Conservation (phyloP, 2,113 vertebrate species). For the Epinephelus lanceolatus region DNA sequence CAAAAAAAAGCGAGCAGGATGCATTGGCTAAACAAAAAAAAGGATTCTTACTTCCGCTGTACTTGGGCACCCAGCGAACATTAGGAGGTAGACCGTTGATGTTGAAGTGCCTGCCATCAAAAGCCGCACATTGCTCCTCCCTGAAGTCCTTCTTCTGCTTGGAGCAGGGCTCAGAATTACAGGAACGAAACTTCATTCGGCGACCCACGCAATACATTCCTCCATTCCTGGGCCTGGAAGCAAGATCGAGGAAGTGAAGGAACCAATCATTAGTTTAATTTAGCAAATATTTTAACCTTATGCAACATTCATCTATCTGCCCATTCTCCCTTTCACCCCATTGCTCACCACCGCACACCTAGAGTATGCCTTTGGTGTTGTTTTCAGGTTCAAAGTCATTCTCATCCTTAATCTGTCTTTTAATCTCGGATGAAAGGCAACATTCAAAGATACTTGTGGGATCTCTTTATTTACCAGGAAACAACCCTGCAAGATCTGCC, state of each 20-base stretch:
- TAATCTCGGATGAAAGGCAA: slow-evolving; percentile 42
- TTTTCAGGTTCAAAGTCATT: slow-evolving; percentile 16
- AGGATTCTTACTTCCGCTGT: slow-evolving; percentile 95
- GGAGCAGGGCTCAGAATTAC: slow-evolving; percentile 94
- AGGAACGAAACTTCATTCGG: slow-evolving; percentile 98
- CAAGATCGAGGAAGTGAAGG: slow-evolving; percentile 20
- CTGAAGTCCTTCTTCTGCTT: slow-evolving; percentile 95
- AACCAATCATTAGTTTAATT: not conserved
- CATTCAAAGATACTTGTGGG: slow-evolving; percentile 3
- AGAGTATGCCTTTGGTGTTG: not conserved
- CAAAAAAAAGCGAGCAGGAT: not conserved
- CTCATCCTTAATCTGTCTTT: not conserved
- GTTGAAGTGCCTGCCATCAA: slow-evolving; percentile 97
- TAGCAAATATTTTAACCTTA: not conserved
- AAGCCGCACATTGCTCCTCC: slow-evolving; percentile 94
- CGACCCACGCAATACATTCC: slow-evolving; percentile 96
- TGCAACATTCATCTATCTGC: not conserved
- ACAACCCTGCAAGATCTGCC: slow-evolving; percentile 22
- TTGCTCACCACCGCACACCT: not conserved
- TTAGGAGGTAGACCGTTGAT: slow-evolving; percentile 96
- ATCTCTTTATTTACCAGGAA: slow-evolving; percentile 42
- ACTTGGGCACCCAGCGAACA: slow-evolving; percentile 98
- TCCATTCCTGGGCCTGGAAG: slow-evolving; percentile 91
- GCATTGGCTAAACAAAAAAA: not conserved
- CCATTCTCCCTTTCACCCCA: not conserved